These are phyloP conservation scores for Cephalotes varians DNA, from an alignment of 2,888 invertebrate species.

Conservation along the genomic window DNA sequence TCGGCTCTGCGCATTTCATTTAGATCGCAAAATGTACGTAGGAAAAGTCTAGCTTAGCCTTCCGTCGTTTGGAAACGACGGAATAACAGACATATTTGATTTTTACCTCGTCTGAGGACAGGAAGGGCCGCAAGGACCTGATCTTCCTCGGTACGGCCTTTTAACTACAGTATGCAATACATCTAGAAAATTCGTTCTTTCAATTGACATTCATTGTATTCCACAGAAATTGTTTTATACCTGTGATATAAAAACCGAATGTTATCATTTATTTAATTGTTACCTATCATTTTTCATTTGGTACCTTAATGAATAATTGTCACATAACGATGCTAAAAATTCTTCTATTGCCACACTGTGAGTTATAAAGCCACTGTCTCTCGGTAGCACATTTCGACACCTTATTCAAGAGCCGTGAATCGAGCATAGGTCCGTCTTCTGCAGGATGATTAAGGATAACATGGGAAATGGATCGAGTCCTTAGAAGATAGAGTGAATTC, in stretches of 20 bases:
- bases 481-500: slow-evolving; percentile 29
- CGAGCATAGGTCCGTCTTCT: slow-evolving; percentile 34
- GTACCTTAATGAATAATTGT: slow-evolving; percentile 5
- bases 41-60: slow-evolving; percentile 1
- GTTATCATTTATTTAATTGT: slow-evolving; percentile 2
- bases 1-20: slow-evolving; percentile 1
- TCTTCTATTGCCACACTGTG: slow-evolving; percentile 22
- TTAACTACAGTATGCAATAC: slow-evolving; percentile 33
- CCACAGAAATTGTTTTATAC: slow-evolving; percentile 12
- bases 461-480: slow-evolving; percentile 19
- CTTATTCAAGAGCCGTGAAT: slow-evolving; percentile 39
- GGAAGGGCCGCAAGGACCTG: background rate
- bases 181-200: slow-evolving; percentile 9
- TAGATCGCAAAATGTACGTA: background rate
- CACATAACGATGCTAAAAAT: slow-evolving; percentile 2
- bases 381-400: slow-evolving; percentile 19
- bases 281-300: background rate
- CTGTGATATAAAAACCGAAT: slow-evolving; percentile 23
- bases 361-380: slow-evolving; percentile 24
- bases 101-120: background rate
- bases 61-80: background rate
- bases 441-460: slow-evolving; percentile 17
- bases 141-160: slow-evolving; percentile 12
- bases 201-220: slow-evolving; percentile 14
- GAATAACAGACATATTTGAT: background rate